These are phyloP conservation scores for Acrocephalus scirpaceus DNA, from an alignment of 2,797 vertebrate genomes.

Conservation along the genomic window DNA sequence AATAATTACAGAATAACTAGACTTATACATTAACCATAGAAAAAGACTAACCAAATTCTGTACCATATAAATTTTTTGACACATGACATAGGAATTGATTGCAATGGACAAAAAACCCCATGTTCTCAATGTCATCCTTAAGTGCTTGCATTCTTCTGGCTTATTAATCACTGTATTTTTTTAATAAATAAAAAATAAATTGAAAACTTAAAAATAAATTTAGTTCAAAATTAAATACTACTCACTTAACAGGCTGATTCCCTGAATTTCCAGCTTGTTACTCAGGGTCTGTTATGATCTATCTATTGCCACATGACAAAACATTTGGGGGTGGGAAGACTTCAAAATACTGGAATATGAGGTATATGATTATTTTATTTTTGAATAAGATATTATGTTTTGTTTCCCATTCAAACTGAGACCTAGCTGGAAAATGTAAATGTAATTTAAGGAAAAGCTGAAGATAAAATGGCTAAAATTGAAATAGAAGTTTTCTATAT, in stretches of 20 bases:
- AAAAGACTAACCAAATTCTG: neutral
- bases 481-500: neutral
- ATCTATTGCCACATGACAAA: neutral
- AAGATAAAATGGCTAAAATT: neutral
- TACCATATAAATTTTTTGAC: neutral
- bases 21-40: neutral
- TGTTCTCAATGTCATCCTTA: neutral
- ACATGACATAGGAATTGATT: neutral
- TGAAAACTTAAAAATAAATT: neutral
- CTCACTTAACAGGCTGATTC: neutral
- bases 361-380: neutral
- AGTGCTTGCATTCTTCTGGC: neutral
- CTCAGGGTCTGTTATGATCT: neutral
- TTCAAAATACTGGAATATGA: neutral
- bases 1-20: constrained; percentile 37
- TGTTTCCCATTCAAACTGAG: neutral
- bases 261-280: neutral
- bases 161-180: neutral
- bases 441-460: neutral
- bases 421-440: neutral
- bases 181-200: neutral
- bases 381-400: neutral
- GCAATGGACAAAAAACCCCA: neutral
- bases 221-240: neutral
- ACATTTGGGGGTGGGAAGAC: neutral